phyloP scores from a whole-genome alignment of 2,113 vertebrate genomes.

The Microtus oregoni region DNA sequence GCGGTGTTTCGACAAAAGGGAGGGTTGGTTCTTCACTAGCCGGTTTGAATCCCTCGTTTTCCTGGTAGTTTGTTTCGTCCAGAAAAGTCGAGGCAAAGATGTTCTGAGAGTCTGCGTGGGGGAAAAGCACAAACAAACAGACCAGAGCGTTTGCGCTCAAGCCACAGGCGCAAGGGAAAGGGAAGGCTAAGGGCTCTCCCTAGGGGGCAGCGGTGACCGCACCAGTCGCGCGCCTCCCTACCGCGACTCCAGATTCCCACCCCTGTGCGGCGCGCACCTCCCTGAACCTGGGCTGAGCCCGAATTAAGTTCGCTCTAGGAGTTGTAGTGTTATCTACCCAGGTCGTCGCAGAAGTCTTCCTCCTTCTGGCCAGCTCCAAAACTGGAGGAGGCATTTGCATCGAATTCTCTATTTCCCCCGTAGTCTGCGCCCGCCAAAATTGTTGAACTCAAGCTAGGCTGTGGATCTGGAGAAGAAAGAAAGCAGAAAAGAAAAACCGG shows the following conservation, averaged over 20 bases:
- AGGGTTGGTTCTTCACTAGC: background rate
- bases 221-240: background rate
- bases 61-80: background rate
- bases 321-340: background rate
- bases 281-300: background rate
- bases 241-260: background rate
- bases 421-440: background rate
- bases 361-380: background rate
- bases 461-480: background rate
- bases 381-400: background rate
- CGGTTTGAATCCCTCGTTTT: background rate
- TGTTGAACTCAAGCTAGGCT: background rate
- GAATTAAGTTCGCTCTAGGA: background rate
- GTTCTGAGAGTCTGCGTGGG: background rate
- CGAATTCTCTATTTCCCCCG: background rate
- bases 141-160: background rate
- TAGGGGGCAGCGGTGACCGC: background rate
- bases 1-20: background rate
- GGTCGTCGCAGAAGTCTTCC: background rate
- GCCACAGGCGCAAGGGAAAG: background rate
- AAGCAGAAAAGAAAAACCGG: background rate
- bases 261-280: background rate
- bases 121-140: background rate
- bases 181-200: background rate
- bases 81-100: background rate